These are phyloP conservation scores for Xestia sexstrigata DNA, from an alignment of 2,888 invertebrate genomes.

Conservation along the genomic window DNA sequence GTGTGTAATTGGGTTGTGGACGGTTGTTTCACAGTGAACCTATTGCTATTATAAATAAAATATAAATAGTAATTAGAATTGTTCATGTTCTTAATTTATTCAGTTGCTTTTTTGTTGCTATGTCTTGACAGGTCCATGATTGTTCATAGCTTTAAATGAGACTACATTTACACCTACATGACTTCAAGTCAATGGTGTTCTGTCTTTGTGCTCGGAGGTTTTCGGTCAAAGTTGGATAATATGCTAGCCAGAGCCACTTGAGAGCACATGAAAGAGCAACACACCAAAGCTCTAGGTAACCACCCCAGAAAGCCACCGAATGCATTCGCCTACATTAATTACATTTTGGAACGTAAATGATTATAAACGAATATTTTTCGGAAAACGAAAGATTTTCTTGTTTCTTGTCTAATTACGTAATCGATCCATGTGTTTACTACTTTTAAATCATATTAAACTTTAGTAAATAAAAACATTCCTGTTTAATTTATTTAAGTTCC, in stretches of 20 bases:
- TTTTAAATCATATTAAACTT: not conserved
- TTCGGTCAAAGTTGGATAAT: too few relatives aligned
- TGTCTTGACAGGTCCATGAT: not conserved
- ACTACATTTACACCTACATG: not conserved
- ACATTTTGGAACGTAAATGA: not conserved
- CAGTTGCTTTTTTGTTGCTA: not conserved
- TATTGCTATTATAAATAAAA: not conserved
- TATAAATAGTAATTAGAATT: not conserved
- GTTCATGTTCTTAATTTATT: not conserved
- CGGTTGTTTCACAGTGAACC: not conserved
- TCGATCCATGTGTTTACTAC: not conserved
- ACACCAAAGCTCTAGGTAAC: too few relatives aligned
- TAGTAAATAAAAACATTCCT: not conserved
- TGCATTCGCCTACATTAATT: too few relatives aligned
- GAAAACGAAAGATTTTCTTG: not conserved
- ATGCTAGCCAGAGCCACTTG: too few relatives aligned
- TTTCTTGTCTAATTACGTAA: not conserved
- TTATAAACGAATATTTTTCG: not conserved
- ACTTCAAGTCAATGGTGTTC: too few relatives aligned
- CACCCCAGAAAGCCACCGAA: too few relatives aligned
- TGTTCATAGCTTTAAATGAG: not conserved
- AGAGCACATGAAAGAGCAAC: too few relatives aligned
- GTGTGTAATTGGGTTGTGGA: slow-evolving; percentile 12
- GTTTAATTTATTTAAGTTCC: not conserved
- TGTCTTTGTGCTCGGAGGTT: too few relatives aligned